A percentile compares a stretch with the other conserved stretches of the same genome.
phyloP scores from a whole-genome alignment of 2,113 vertebrate species.

The Cariama cristata region DNA sequence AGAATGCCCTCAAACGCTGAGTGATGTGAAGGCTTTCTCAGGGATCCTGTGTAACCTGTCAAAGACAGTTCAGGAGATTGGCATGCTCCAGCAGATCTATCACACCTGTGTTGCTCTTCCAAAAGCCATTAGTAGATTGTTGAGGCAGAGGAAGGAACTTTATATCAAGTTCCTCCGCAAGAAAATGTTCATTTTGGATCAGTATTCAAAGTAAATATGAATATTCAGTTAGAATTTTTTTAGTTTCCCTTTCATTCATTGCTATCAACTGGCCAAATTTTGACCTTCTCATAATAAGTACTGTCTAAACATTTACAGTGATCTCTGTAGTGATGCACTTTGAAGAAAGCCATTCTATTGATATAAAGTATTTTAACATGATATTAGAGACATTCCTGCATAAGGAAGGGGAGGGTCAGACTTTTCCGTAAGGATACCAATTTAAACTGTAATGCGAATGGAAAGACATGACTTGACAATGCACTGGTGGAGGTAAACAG shows the following conservation, averaged over 20 bases:
- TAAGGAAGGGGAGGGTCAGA: not conserved
- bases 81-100: not conserved
- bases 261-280: not conserved
- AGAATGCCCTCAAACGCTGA: not conserved
- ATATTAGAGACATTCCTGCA: not conserved
- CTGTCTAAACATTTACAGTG: not conserved
- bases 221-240: not conserved
- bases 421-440: not conserved
- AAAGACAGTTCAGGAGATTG: not conserved
- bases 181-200: not conserved
- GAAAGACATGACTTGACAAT: constrained; percentile 2
- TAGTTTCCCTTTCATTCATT: not conserved
- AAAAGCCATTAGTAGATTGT: not conserved
- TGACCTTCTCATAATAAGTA: not conserved
- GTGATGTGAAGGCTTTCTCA: not conserved
- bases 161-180: not conserved
- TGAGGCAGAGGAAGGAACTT: not conserved
- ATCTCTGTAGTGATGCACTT: not conserved
- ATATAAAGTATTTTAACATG: not conserved
- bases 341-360: not conserved
- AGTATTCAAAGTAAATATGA: not conserved
- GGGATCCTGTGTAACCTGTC: not conserved
- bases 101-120: not conserved
- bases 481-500: constrained; percentile 4
- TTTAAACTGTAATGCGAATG: not conserved